Percentiles rank a stretch among this genome's conserved stretches.
phyloP scores from a whole-genome alignment of 2,888 invertebrate species.

The Hyposoter didymator region DNA sequence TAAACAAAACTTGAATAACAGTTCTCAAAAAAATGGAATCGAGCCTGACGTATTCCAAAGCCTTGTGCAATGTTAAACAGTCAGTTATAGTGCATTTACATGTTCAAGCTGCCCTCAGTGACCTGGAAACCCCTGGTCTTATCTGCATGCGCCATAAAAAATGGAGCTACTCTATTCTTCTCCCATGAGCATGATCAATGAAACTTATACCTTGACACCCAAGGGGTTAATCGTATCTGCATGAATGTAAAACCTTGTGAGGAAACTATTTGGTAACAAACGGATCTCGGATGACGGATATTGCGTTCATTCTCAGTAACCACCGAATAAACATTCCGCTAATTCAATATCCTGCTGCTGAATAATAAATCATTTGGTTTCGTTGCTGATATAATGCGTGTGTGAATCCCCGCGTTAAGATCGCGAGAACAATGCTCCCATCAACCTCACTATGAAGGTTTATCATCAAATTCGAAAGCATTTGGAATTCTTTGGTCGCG shows the following conservation, averaged over 20 bases:
- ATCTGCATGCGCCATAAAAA: background rate
- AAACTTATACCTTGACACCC: constrained; percentile 19
- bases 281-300: background rate
- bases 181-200: constrained; percentile 1
- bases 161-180: background rate
- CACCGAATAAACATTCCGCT: background rate
- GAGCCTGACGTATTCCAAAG: background rate
- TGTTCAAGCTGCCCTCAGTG: background rate
- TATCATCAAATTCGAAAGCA: too few relatives aligned
- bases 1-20: background rate
- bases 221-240: constrained; percentile 24
- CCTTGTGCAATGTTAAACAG: background rate
- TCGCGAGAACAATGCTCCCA: background rate
- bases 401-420: background rate
- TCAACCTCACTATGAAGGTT: background rate
- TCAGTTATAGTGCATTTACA: background rate
- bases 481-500: background rate
- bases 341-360: background rate
- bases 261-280: background rate
- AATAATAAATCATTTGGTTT: background rate
- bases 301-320: background rate
- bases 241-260: constrained; percentile 3
- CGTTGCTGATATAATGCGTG: background rate
- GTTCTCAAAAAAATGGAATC: background rate
- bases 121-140: background rate